Base-by-base conservation (phyloP, 92 coral and sea anemone species). In the Zoanthus gigantus region DNA sequence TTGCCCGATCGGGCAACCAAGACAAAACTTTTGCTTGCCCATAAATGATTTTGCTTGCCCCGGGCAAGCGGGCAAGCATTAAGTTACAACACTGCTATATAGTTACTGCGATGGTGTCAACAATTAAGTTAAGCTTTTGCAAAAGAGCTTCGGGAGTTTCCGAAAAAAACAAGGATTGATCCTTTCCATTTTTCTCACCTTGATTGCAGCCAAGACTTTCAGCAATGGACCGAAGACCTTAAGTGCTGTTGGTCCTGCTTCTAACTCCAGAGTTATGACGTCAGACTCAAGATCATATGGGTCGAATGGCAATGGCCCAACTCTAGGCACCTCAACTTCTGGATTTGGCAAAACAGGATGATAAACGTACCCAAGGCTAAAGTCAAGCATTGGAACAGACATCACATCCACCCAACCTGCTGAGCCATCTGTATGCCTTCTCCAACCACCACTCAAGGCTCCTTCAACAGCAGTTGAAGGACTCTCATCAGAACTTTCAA, bases 211-310 rank as follows among this genome's bases (percentile, higher is more conserved):
- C 71, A 97, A 69, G 75, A 93, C 92, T 56, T 92, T 94, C 80
- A 97, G 63, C 46, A 97, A 84, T 74, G 96, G 92, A 15, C 99
- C 99, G 85, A 92, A 86, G 92, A 97, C 78, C 73, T 92, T 91
- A n/a, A 97, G 89, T 0, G 99, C 98, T 8, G 98, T 94, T 15
- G 99, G 98, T 32, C 98, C 98, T 16, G 99, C 99, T 52, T 97
- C 97, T 61, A 97, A 93, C 82, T 97, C 99, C 78, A 97, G 75
- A 48, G 94, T 97, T 88, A 97, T 97, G 86, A 97, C 96, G 82
- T 97, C 99, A 68, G 99, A 93, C 81, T 95, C 98, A 90, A 94
- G 92, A 0, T 95, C 96, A 45, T 92, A 87, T 1, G 98, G 97
- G 57, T 93, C 93, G 63, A 93, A 87, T 0, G 92, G 96, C 48